phyloP scores from a whole-genome alignment of 2,113 vertebrate species.

The Abramis brama region DNA sequence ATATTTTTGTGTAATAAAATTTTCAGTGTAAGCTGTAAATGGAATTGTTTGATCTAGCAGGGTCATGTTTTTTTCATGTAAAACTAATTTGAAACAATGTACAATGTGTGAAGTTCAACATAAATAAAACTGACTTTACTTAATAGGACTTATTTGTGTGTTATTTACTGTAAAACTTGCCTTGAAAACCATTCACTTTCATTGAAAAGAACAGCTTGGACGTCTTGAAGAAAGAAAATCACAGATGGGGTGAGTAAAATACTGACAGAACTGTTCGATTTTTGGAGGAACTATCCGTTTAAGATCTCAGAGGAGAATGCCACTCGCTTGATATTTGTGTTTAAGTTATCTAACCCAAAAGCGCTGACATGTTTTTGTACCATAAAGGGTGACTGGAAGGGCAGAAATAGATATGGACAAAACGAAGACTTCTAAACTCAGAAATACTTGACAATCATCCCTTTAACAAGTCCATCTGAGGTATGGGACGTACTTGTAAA shows the following conservation, averaged over 20 bases:
- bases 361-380: neutral
- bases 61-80: neutral
- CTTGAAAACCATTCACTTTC: neutral
- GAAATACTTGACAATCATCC: neutral
- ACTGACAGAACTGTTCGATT: neutral
- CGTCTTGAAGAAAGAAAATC: neutral
- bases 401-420: slow-evolving; percentile 37
- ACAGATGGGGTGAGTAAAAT: neutral
- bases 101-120: neutral
- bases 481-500: slow-evolving; percentile 37
- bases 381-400: slow-evolving; percentile 22
- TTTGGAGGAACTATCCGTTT: neutral
- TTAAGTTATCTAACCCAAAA: neutral
- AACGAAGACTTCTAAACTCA: neutral
- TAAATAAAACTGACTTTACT: neutral
- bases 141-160: neutral
- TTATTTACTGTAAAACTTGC: neutral
- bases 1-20: too few species aligned
- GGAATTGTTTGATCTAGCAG: neutral
- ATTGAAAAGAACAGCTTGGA: neutral
- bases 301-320: neutral
- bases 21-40: neutral
- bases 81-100: neutral
- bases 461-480: slow-evolving; percentile 33
- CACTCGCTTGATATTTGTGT: neutral